phyloP scores from a whole-genome alignment of 2,797 vertebrate genomes.

The Podargus strigoides region DNA sequence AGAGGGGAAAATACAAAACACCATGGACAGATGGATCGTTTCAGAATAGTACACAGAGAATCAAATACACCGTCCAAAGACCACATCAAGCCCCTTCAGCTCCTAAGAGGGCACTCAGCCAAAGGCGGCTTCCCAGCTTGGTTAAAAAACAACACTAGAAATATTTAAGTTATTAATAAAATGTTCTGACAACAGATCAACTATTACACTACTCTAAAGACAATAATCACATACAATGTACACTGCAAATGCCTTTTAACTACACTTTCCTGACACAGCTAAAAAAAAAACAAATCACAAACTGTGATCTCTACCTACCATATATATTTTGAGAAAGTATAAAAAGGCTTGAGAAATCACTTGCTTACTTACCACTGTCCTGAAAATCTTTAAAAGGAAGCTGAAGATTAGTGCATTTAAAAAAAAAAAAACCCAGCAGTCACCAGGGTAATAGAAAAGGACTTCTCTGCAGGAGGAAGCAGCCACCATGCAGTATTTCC shows the following conservation, averaged over 20 bases:
- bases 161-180: background rate
- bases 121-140: background rate
- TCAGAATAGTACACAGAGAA: background rate
- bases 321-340: background rate
- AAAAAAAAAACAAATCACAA: background rate
- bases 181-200: background rate
- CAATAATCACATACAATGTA: background rate
- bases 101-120: background rate
- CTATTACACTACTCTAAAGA: background rate
- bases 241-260: background rate
- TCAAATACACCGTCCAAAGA: background rate
- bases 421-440: background rate
- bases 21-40: background rate
- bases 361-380: slow-evolving; percentile 21
- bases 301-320: background rate
- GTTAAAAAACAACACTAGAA: background rate
- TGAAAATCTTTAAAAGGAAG: background rate
- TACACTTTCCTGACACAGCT: background rate
- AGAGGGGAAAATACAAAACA: background rate
- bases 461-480: background rate
- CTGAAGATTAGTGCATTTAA: background rate
- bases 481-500: background rate
- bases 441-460: background rate
- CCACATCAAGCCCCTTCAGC: background rate
- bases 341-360: background rate